phyloP scores from a whole-genome alignment of 2,888 invertebrate species.

The Mesorhabditis belari region DNA sequence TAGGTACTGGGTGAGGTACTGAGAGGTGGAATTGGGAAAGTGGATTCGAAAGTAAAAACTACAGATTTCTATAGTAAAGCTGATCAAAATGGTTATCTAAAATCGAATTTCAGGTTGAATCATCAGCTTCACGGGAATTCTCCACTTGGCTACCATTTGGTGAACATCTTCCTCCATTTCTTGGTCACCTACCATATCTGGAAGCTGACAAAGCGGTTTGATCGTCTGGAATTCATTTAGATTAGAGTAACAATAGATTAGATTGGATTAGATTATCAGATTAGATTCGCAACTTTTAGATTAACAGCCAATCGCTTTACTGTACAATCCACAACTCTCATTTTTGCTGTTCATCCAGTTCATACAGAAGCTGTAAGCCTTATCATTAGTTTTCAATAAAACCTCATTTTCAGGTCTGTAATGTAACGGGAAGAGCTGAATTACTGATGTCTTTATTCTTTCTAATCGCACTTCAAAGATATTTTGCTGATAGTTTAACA shows the following conservation, averaged over 20 bases:
- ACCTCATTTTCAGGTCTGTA: conserved; percentile 64
- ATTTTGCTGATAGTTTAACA: background rate
- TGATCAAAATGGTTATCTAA: no score
- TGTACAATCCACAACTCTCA: conserved; percentile 61
- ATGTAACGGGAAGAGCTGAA: conserved; percentile 86
- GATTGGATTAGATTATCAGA: background rate
- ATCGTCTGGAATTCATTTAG: no score
- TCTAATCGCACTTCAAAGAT: conserved; percentile 62
- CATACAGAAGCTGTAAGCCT: conserved; percentile 76
- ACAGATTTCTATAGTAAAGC: background rate
- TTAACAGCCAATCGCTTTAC: conserved; percentile 4
- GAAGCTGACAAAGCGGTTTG: no score
- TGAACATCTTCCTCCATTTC: conserved; percentile 71
- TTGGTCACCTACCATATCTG: conserved; percentile 58
- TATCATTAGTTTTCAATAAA: background rate
- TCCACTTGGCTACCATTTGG: conserved; percentile 64
- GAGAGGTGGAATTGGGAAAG: no score
- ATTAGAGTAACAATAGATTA: no score
- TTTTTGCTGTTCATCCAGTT: conserved; percentile 85
- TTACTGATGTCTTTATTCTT: conserved; percentile 74
- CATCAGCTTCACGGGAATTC: conserved; percentile 61
- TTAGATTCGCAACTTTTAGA: background rate
- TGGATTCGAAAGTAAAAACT: background rate
- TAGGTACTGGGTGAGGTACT: no score
- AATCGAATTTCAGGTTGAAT: conserved; percentile 53